These are phyloP conservation scores for Garra rufa DNA, from an alignment of 2,113 vertebrate species.

Conservation along the genomic window DNA sequence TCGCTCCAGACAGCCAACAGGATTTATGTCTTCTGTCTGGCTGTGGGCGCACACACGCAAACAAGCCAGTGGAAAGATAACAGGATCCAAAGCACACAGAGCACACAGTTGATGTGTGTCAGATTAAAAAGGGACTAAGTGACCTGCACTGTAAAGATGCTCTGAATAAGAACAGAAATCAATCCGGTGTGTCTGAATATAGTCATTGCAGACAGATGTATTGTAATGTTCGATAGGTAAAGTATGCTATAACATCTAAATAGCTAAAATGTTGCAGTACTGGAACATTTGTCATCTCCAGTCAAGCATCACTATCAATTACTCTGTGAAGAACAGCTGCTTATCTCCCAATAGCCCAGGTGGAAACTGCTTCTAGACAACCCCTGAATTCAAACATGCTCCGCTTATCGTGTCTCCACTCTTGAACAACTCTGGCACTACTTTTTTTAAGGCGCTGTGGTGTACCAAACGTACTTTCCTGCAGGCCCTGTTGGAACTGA, in stretches of 20 bases:
- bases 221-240: constrained; percentile 4
- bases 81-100: not conserved
- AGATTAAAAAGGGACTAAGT: constrained; percentile 10
- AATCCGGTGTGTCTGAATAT: not conserved
- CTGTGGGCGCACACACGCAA: not conserved
- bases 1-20: constrained; percentile 2
- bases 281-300: constrained; percentile 16
- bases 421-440: not conserved
- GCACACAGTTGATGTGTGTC: not conserved
- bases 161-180: not conserved
- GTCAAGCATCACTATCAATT: constrained; percentile 35
- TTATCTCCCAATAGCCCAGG: constrained; percentile 25
- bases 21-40: constrained; percentile 31
- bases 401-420: not conserved
- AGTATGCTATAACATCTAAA: not conserved
- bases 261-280: not conserved
- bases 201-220: not conserved
- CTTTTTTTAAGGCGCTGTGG: not conserved
- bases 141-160: not conserved
- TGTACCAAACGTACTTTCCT: not conserved
- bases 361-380: constrained; percentile 11
- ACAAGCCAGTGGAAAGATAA: constrained; percentile 13
- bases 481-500: not conserved
- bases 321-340: not conserved
- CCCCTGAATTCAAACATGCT: constrained; percentile 3